Evolutionary conservation across 2,797 vertebrate species (phyloP).

Genomic region (Oreortyx pictus): DNA sequence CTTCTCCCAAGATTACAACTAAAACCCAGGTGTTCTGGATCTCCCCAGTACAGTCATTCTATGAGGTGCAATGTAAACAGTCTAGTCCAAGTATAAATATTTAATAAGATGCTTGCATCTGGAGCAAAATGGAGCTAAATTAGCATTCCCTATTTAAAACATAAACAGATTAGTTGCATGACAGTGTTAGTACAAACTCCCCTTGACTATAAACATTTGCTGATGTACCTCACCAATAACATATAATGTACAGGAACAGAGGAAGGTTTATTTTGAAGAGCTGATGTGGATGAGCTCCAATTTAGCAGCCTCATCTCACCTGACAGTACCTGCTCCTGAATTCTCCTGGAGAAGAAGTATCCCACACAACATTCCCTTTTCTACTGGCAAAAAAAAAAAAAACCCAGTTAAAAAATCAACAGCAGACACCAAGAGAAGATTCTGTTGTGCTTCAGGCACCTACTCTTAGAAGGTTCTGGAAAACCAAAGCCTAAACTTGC

Average conservation of each 20-base stretch:
- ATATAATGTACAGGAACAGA: conserved; percentile 25
- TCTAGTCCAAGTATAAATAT: conserved; percentile 80
- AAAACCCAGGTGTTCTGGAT: conserved; percentile 73
- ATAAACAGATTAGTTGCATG: conserved; percentile 75
- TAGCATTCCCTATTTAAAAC: conserved; percentile 56
- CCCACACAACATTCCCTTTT: background rate
- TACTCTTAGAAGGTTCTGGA: background rate
- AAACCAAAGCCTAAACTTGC: background rate
- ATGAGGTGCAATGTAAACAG: conserved; percentile 75
- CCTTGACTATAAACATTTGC: conserved; percentile 75
- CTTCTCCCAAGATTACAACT: background rate
- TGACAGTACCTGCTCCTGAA: background rate
- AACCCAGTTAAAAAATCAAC: conserved; percentile 10
- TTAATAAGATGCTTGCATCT: conserved; percentile 76
- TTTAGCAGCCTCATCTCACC: background rate
- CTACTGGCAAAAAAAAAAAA: background rate
- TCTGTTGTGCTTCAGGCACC: background rate
- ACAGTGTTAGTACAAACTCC: conserved; percentile 77
- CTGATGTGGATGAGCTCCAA: background rate
- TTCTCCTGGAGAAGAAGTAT: background rate
- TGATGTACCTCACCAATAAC: conserved; percentile 49
- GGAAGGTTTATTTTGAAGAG: conserved; percentile 29
- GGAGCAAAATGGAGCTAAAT: conserved; percentile 59
- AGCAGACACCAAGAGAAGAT: background rate
- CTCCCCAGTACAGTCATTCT: conserved; percentile 64